Evolutionary conservation across 2,888 invertebrate genomes (phyloP).

Genomic region (Theristus sp.): DNA sequence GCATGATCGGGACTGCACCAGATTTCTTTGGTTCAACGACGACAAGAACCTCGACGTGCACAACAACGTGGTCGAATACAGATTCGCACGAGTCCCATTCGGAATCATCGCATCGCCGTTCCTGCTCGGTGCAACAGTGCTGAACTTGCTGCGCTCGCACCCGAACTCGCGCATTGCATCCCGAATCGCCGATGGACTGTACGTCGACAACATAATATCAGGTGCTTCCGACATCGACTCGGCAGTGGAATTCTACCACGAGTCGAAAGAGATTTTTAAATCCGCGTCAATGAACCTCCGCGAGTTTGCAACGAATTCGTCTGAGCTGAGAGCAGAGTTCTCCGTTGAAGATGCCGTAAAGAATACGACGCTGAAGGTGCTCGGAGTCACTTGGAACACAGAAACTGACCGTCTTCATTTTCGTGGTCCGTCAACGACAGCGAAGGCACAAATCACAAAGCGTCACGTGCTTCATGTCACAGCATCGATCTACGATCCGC

Average conservation of each 20-base stretch:
- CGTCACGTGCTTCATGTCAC: background rate
- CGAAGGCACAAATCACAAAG: background rate
- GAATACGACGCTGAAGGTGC: background rate
- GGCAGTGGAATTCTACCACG: background rate
- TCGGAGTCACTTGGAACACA: conserved; percentile 2
- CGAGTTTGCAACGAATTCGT: conserved; percentile 1
- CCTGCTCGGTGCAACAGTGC: background rate
- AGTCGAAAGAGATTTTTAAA: background rate
- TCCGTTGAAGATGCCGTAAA: background rate
- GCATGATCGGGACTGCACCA: background rate
- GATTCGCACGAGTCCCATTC: conserved; percentile 4
- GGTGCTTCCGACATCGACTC: background rate
- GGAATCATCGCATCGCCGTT: conserved; percentile 2
- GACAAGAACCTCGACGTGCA: background rate
- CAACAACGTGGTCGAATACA: background rate
- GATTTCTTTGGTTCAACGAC: conserved; percentile 4
- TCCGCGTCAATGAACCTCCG: conserved; percentile 3
- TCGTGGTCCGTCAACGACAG: background rate
- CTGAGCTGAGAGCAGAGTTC: background rate
- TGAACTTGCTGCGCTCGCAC: background rate
- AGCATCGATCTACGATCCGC: background rate
- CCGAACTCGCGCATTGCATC: background rate
- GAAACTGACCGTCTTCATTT: background rate
- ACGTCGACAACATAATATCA: conserved; percentile 2
- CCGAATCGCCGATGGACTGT: background rate